Evolutionary conservation across 1,140 invertebrate species (phyloP).

Genomic region (Drosophila murphyi): DNA sequence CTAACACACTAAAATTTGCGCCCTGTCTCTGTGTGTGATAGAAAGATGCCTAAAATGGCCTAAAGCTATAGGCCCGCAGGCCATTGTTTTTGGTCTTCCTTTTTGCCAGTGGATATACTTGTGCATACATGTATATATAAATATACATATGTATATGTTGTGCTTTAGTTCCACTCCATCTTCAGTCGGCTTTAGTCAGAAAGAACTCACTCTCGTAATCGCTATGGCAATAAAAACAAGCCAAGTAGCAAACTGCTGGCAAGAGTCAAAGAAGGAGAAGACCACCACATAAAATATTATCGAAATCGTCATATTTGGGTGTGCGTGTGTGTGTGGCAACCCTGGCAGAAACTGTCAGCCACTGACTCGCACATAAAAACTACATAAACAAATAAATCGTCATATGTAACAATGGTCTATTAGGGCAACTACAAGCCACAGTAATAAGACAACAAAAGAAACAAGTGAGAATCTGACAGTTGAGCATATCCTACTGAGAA

Average conservation of each 20-base stretch:
- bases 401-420: slow-evolving; percentile 62
- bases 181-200: background rate
- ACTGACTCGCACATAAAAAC: slow-evolving; percentile 55
- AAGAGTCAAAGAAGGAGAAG: slow-evolving; percentile 35
- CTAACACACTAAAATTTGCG: slow-evolving; percentile 63
- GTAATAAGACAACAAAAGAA: slow-evolving; percentile 15
- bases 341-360: slow-evolving; percentile 20
- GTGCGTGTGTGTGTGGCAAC: slow-evolving; percentile 46
- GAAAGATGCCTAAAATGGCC: slow-evolving; percentile 21
- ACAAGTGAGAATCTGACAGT: background rate
- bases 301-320: slow-evolving; percentile 53
- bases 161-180: slow-evolving; percentile 10
- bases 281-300: slow-evolving; percentile 74
- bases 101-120: slow-evolving; percentile 47
- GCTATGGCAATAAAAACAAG: slow-evolving; percentile 65
- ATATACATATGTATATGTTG: too few relatives aligned
- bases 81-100: slow-evolving; percentile 44
- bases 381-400: slow-evolving; percentile 69
- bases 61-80: slow-evolving; percentile 2
- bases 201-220: slow-evolving; percentile 61
- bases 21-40: slow-evolving; percentile 5
- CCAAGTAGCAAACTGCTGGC: slow-evolving; percentile 29
- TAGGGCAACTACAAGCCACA: slow-evolving; percentile 54
- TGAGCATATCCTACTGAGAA: too few relatives aligned
- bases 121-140: background rate